A percentile compares a stretch with the other conserved stretches of the same genome.
These are phyloP conservation scores for Gila orcuttii DNA, from an alignment of 2,113 vertebrate species.

Conservation along the genomic window DNA sequence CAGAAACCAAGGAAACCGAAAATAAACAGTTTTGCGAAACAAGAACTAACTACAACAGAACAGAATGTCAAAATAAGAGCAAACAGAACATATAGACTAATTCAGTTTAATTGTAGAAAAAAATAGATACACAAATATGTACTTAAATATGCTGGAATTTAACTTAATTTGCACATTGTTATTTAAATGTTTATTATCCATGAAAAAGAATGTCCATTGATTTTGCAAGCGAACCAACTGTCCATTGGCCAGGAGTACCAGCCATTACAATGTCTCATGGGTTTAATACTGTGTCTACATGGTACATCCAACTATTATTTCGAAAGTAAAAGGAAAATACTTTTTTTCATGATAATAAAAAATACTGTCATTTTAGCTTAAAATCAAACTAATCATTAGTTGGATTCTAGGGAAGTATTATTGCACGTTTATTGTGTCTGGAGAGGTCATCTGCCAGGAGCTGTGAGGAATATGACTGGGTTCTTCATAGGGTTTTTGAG, in stretches of 20 bases:
- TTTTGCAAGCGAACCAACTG: background rate
- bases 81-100: background rate
- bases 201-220: background rate
- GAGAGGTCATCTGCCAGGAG: background rate
- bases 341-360: background rate
- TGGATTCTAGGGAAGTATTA: background rate
- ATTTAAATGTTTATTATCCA: background rate
- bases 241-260: background rate
- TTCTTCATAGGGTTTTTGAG: slow-evolving; percentile 52
- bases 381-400: background rate
- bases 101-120: background rate
- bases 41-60: no score
- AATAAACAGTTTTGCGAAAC: no score
- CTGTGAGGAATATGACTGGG: background rate
- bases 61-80: no score
- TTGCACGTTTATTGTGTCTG: background rate
- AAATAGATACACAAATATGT: background rate
- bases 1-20: no score
- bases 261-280: background rate
- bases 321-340: background rate
- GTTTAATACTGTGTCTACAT: no score
- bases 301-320: background rate
- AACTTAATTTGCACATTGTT: background rate
- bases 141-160: background rate
- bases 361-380: background rate